Conservation (phyloP, 2,797 vertebrate species). For the Pelochelys cantorii region DNA sequence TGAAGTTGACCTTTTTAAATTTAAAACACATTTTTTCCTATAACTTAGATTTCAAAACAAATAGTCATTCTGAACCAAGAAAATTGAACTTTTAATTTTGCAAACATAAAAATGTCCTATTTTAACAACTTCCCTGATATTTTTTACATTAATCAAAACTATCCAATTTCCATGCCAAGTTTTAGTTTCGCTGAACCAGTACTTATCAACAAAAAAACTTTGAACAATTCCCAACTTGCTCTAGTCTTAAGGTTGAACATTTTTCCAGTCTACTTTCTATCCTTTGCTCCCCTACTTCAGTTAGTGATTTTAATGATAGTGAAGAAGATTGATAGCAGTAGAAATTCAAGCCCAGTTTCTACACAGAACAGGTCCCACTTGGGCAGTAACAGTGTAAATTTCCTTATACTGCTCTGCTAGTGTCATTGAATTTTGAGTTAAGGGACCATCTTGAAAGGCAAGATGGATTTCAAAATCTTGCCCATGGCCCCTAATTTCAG, state of each 20-base stretch:
- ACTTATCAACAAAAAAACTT: not conserved
- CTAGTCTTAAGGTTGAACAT: not conserved
- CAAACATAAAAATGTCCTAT: not conserved
- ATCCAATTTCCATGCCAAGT: not conserved
- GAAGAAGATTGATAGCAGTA: not conserved
- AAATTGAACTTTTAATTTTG: not conserved
- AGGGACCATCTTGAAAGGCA: not conserved
- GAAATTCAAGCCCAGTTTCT: not conserved
- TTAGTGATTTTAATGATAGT: not conserved
- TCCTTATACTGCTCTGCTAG: not conserved
- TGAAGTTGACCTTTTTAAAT: not conserved
- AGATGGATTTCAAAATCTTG: not conserved
- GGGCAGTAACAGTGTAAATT: not conserved
- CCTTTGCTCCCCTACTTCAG: not conserved
- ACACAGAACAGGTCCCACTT: rapidly evolving
- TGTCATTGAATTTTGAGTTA: rapidly evolving
- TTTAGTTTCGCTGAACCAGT: not conserved
- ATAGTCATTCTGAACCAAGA: not conserved
- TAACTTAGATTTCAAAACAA: not conserved
- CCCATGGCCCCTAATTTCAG: not conserved
- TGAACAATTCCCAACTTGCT: not conserved
- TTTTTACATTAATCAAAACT: not conserved
- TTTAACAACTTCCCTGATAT: not conserved
- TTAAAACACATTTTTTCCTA: not conserved
- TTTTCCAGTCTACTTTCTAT: not conserved